Evolutionary conservation across 64 coral and sea anemone genomes (phyloP).

Genomic region (Montipora sp.): DNA sequence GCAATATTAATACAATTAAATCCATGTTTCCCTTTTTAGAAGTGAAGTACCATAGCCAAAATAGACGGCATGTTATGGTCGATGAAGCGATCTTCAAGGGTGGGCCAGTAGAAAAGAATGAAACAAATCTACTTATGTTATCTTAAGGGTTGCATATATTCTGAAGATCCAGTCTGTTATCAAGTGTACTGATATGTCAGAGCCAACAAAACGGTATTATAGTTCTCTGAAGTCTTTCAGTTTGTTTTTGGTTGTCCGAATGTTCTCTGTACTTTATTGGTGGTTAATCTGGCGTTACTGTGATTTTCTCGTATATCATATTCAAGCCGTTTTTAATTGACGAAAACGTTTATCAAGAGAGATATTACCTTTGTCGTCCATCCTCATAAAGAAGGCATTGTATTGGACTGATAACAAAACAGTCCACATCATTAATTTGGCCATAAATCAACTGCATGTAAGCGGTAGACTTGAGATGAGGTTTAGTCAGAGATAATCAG

Average conservation of each 20-base stretch:
- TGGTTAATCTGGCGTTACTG: background rate
- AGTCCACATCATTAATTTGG: background rate
- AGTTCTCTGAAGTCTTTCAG: background rate
- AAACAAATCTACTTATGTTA: background rate
- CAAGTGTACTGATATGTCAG: background rate
- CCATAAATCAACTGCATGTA: background rate
- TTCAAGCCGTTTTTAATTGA: background rate
- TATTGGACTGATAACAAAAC: slow-evolving; percentile 4
- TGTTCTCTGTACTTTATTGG: background rate
- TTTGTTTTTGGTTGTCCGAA: background rate
- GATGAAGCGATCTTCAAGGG: background rate
- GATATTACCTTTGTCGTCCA: slow-evolving; percentile 19
- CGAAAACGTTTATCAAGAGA: slow-evolving; percentile 18
- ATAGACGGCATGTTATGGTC: background rate
- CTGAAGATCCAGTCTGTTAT: background rate
- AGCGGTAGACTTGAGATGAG: background rate
- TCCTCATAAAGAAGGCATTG: background rate
- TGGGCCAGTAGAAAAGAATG: slow-evolving; percentile 12
- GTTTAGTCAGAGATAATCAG: background rate
- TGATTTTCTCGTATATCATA: background rate
- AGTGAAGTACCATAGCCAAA: background rate
- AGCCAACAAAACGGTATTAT: no score
- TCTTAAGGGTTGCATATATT: background rate
- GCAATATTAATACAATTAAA: slow-evolving; percentile 1
- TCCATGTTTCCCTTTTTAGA: background rate